Percentiles rank a stretch among this genome's conserved stretches.
Evolutionary conservation across 2,113 vertebrate genomes (phyloP).

Genomic region (Plotosus lineatus): DNA sequence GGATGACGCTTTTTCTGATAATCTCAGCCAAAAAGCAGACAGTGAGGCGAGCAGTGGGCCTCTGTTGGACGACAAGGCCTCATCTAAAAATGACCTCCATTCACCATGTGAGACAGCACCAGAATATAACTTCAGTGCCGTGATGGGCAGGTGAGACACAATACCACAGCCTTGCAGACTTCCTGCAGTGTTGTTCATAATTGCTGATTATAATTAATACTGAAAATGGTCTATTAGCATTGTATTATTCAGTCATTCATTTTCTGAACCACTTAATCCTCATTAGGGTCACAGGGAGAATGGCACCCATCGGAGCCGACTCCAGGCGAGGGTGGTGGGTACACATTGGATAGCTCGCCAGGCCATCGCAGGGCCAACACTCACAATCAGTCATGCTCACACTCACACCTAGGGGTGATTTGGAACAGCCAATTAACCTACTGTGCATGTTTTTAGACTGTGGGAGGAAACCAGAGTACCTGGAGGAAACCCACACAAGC

Average conservation of each 20-base stretch:
- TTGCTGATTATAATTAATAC: neutral
- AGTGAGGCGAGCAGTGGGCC: slow-evolving; percentile 98
- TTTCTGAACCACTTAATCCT: too few species aligned
- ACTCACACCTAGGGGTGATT: too few species aligned
- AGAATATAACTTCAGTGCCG: slow-evolving; percentile 89
- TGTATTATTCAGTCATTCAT: neutral
- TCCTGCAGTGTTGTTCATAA: neutral
- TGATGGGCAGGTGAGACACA: slow-evolving; percentile 85
- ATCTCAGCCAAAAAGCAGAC: slow-evolving; percentile 95
- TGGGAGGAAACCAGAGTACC: too few species aligned
- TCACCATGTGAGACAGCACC: slow-evolving; percentile 89
- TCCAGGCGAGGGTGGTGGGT: too few species aligned
- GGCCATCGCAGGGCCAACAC: too few species aligned
- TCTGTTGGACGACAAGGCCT: slow-evolving; percentile 89
- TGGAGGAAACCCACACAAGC: too few species aligned
- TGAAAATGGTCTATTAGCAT: neutral
- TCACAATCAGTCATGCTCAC: too few species aligned
- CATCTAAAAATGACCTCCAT: slow-evolving; percentile 91
- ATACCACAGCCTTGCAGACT: neutral
- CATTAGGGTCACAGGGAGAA: too few species aligned
- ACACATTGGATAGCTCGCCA: too few species aligned
- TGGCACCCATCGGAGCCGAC: too few species aligned
- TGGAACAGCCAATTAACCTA: too few species aligned
- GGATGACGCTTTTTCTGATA: slow-evolving; percentile 97
- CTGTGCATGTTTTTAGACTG: too few species aligned